These are phyloP conservation scores for Arctocebus calabarensis DNA, from an alignment of 2,797 vertebrate genomes.

Conservation along the genomic window DNA sequence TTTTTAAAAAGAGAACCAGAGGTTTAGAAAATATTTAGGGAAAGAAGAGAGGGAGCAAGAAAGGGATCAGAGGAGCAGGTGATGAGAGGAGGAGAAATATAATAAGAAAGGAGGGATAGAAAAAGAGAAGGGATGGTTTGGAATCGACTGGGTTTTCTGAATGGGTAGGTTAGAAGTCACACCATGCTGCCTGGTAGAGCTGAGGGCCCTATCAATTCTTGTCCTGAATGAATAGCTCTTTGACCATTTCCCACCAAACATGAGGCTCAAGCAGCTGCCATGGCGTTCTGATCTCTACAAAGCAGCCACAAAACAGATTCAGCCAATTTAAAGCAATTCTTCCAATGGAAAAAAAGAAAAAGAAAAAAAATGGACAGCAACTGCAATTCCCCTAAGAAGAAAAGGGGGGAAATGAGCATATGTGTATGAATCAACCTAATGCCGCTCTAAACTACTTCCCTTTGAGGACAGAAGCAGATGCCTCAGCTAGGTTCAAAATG, in stretches of 20 bases:
- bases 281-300: not conserved
- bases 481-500: slow-evolving; percentile 56
- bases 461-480: slow-evolving; percentile 42
- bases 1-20: slow-evolving; percentile 25
- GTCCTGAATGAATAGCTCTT: not conserved
- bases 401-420: not conserved
- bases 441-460: not conserved
- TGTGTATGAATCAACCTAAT: not conserved
- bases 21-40: not conserved
- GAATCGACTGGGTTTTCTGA: not conserved
- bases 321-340: slow-evolving; percentile 3
- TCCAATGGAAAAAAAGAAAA: not conserved
- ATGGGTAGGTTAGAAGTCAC: not conserved
- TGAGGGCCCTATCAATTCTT: not conserved
- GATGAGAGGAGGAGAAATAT: not conserved
- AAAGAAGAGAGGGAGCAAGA: not conserved
- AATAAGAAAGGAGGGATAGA: not conserved
- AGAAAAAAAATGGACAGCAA: not conserved
- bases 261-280: not conserved
- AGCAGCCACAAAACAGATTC: not conserved
- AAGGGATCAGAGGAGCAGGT: not conserved
- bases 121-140: not conserved
- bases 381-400: not conserved
- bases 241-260: not conserved
- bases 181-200: not conserved